phyloP scores from a whole-genome alignment of 1,140 invertebrate species.

The Drosophila repleta region DNA sequence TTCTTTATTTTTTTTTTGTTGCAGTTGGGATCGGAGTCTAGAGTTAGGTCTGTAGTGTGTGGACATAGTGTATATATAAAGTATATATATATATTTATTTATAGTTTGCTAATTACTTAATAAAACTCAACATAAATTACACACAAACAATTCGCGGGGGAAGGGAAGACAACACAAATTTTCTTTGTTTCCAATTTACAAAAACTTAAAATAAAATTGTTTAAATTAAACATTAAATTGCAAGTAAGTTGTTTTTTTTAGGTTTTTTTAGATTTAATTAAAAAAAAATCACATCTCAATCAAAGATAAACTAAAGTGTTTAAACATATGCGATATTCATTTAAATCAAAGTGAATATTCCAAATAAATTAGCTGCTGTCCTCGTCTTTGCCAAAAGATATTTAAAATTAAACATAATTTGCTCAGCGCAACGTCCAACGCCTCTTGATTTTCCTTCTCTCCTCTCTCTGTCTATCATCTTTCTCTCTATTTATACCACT shows the following conservation, averaged over 20 bases:
- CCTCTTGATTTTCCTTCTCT: slow-evolving; percentile 5
- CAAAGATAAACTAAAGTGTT: slow-evolving; percentile 37
- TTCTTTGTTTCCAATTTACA: slow-evolving; percentile 42
- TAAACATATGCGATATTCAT: not conserved
- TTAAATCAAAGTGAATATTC: slow-evolving; percentile 43
- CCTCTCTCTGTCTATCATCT: too few species aligned
- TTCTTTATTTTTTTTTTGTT: not conserved
- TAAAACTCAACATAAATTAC: slow-evolving; percentile 77
- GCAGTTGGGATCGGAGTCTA: not conserved
- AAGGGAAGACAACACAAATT: slow-evolving; percentile 71
- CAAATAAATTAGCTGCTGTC: slow-evolving; percentile 50
- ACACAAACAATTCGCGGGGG: slow-evolving; percentile 60
- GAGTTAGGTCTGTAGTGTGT: slow-evolving; percentile 40
- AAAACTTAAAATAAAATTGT: slow-evolving; percentile 28
- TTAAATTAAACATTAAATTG: slow-evolving; percentile 41
- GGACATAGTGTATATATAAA: slow-evolving; percentile 42
- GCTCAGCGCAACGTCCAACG: slow-evolving; percentile 46
- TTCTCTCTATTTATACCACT: not conserved
- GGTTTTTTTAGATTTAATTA: slow-evolving; percentile 40
- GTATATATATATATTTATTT: slow-evolving; percentile 10
- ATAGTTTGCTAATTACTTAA: slow-evolving; percentile 44
- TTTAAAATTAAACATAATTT: slow-evolving; percentile 46
- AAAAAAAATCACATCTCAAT: slow-evolving; percentile 73
- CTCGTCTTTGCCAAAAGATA: slow-evolving; percentile 51
- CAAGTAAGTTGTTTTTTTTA: slow-evolving; percentile 27